Base-by-base conservation (phyloP, 2,797 vertebrate species). In the Falco cherrug region DNA sequence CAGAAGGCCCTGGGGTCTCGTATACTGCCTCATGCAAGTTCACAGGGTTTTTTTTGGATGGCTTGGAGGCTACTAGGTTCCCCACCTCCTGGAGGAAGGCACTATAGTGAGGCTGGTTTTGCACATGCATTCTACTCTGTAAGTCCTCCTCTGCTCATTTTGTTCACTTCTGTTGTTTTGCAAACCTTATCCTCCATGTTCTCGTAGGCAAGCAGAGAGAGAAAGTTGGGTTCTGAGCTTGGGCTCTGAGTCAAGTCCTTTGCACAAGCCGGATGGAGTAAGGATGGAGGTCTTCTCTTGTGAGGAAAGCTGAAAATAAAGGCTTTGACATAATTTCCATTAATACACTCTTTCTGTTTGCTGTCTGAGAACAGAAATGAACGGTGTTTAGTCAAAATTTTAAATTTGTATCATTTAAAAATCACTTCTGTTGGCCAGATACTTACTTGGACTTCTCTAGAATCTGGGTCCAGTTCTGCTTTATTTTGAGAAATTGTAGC, bases 51-150 rank as follows among this genome's bases (percentile, higher is more conserved):
- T 57, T 60, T 74, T 20, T 73, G 14, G 4, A 13, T 60, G 24
- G 13, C 31, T 41, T 65, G 20, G 57, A 71, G 60, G 41, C n/a
- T 39, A 75, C 18, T 45, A 26, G 9, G 19, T 33, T 75, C 61
- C 29, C 21, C 21, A 19, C n/a, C 35, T 53, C 11, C 24, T 74
- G 48, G 39, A 64, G 81, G 51, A 89, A 37, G 0, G 0, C 43
- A 10, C 33, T 35, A 0, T 43, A 11, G 18, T 9, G 45, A 70
- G 48, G 31, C 11, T 77, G 56, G 29, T 8, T 90, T 76, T 84
- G 31, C 5, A 0, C 14, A 0, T 1, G 17, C 2, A 0, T 48
- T 71, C 53, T 61, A 4, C 8, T 54, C 33, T 0, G 0, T 24
- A n/a, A 53, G 9, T 67, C 22, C 24, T 90, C 6, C 51, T 78